A percentile compares a stretch with the other conserved stretches of the same genome.
These are phyloP conservation scores for Invenusta paracnida DNA, from an alignment of 2,888 invertebrate genomes.

Conservation along the genomic window DNA sequence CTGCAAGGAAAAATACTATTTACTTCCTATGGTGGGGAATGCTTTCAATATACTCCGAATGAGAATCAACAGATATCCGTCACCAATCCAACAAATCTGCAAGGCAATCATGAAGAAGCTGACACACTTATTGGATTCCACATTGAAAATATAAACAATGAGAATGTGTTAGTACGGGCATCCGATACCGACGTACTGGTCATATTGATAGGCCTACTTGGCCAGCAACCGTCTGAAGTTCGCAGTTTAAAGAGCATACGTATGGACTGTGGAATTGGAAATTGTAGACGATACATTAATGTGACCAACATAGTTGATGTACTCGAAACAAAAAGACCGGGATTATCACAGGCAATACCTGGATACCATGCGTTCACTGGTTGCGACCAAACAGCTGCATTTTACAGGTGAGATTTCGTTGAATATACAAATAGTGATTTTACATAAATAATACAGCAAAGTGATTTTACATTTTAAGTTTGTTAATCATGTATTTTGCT, in stretches of 20 bases:
- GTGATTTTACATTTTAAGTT: neutral
- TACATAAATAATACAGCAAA: neutral
- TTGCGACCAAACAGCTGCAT: slow-evolving; percentile 42
- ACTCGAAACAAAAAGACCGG: slow-evolving; percentile 20
- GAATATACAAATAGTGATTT: neutral
- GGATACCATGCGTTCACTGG: slow-evolving; percentile 42
- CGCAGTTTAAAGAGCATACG: neutral
- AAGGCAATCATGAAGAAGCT: slow-evolving; percentile 35
- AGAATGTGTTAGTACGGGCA: slow-evolving; percentile 25
- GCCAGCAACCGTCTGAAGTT: neutral
- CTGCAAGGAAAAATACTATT: neutral
- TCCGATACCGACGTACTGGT: slow-evolving; percentile 41
- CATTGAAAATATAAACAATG: neutral
- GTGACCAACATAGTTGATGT: slow-evolving; percentile 10
- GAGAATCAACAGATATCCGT: neutral
- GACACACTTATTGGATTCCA: slow-evolving; percentile 40
- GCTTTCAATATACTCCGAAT: neutral
- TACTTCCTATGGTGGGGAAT: neutral
- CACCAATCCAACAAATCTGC: neutral
- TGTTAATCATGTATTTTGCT: neutral
- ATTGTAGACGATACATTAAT: slow-evolving; percentile 41
- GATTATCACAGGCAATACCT: slow-evolving; percentile 24
- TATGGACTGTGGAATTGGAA: slow-evolving; percentile 39
- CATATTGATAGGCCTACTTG: slow-evolving; percentile 30
- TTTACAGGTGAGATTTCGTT: neutral